Evolutionary conservation across 64 coral and sea anemone species (phyloP).

Genomic region (Porites australiensis): DNA sequence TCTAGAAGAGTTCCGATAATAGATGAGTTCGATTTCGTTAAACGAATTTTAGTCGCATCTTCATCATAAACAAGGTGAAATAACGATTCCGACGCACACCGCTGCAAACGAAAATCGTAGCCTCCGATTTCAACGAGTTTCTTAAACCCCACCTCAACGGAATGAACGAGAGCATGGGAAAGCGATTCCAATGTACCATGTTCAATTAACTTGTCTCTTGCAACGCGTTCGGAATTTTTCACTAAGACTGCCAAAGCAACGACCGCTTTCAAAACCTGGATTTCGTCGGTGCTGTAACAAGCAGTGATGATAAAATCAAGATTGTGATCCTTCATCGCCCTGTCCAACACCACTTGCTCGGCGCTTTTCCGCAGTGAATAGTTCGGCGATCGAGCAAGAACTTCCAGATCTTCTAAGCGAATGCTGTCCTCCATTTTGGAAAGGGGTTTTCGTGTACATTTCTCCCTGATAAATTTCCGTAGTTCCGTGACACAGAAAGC

Average conservation of each 20-base stretch:
- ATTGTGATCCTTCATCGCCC: slow-evolving; percentile 78
- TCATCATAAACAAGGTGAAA: slow-evolving; percentile 95
- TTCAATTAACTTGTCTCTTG: slow-evolving; percentile 51
- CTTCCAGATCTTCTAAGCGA: slow-evolving; percentile 72
- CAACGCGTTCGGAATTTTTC: slow-evolving; percentile 72
- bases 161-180: slow-evolving; percentile 70
- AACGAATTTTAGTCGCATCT: slow-evolving; percentile 60
- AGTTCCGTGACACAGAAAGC: slow-evolving; percentile 70
- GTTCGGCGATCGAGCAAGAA: slow-evolving; percentile 79
- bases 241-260: slow-evolving; percentile 76
- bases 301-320: slow-evolving; percentile 73
- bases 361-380: slow-evolving; percentile 82
- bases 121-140: slow-evolving; percentile 66
- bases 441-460: slow-evolving; percentile 80
- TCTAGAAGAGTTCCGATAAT: slow-evolving; percentile 64
- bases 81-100: slow-evolving; percentile 67
- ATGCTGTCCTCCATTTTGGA: slow-evolving; percentile 72
- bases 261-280: slow-evolving; percentile 86
- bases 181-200: slow-evolving; percentile 76
- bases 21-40: slow-evolving; percentile 53
- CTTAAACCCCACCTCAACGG: slow-evolving; percentile 67
- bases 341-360: slow-evolving; percentile 79
- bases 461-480: slow-evolving; percentile 82
- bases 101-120: slow-evolving; percentile 76
- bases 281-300: slow-evolving; percentile 75